phyloP scores from a whole-genome alignment of 2,797 vertebrate species.

The Eurystomus glaucurus region DNA sequence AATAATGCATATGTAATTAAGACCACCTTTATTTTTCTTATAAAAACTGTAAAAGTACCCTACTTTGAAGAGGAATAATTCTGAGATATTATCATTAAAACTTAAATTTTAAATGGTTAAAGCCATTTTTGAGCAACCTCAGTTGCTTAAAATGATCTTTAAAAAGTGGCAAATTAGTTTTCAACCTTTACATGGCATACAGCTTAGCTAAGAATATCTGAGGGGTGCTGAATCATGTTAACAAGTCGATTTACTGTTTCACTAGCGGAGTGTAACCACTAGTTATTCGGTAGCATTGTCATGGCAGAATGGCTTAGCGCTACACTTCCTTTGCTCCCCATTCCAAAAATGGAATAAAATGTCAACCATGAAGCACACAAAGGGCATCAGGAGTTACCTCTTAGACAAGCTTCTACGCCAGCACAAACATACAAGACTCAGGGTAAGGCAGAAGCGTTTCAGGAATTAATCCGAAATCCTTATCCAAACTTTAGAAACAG shows the following conservation, averaged over 20 bases:
- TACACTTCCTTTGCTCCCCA: neutral
- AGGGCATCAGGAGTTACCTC: neutral
- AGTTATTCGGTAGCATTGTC: neutral
- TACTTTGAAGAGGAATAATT: neutral
- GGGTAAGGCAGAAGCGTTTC: neutral
- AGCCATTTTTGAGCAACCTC: neutral
- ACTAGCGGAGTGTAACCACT: neutral
- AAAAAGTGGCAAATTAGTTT: neutral
- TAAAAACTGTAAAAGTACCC: neutral
- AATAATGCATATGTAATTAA: no score
- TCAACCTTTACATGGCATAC: neutral
- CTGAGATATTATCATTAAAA: neutral
- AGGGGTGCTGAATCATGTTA: neutral
- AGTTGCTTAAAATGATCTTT: neutral
- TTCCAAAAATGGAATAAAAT: neutral
- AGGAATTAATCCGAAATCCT: neutral
- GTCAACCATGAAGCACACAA: neutral
- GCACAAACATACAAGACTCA: neutral
- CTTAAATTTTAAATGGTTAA: no score
- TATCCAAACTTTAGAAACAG: neutral
- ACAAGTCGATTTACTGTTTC: neutral
- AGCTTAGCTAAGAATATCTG: neutral
- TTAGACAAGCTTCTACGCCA: neutral
- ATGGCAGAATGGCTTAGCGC: neutral
- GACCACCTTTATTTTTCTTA: neutral